A percentile compares a stretch with the other conserved stretches of the same genome.
Conservation (phyloP, 2,888 invertebrate species). For the Diaprepes abbreviatus region DNA sequence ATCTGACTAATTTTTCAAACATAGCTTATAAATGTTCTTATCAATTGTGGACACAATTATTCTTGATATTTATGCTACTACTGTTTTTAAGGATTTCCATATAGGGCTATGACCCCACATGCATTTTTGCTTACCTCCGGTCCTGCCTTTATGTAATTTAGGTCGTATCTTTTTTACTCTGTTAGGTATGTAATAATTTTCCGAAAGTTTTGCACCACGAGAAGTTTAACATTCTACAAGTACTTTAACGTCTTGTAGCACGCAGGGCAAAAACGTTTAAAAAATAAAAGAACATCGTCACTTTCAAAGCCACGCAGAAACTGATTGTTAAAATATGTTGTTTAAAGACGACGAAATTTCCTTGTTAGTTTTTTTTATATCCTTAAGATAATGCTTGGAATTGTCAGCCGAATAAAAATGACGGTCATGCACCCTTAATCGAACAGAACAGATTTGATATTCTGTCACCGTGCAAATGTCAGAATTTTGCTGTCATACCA, state of each 20-base stretch:
- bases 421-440: constrained; percentile 53
- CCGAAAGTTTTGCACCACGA: constrained; percentile 21
- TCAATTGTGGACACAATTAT: too few relatives aligned
- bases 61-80: too few relatives aligned
- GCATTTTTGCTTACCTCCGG: background rate
- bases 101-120: too few relatives aligned
- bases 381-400: constrained; percentile 48
- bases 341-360: constrained; percentile 27
- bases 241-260: constrained; percentile 24
- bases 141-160: constrained; percentile 1
- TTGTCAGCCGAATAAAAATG: constrained; percentile 52
- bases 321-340: constrained; percentile 35
- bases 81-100: too few relatives aligned
- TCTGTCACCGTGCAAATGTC: constrained; percentile 26
- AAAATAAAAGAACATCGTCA: constrained; percentile 25
- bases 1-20: too few relatives aligned
- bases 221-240: constrained; percentile 28
- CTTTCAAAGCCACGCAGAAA: constrained; percentile 27
- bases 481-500: constrained; percentile 17
- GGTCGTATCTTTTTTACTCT: constrained; percentile 5
- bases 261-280: constrained; percentile 25
- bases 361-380: constrained; percentile 23
- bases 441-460: constrained; percentile 38
- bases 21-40: too few relatives aligned
- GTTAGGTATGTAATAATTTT: constrained; percentile 24